These are phyloP conservation scores for Bimastos eiseni DNA, from an alignment of 2,888 invertebrate genomes.

Conservation along the genomic window DNA sequence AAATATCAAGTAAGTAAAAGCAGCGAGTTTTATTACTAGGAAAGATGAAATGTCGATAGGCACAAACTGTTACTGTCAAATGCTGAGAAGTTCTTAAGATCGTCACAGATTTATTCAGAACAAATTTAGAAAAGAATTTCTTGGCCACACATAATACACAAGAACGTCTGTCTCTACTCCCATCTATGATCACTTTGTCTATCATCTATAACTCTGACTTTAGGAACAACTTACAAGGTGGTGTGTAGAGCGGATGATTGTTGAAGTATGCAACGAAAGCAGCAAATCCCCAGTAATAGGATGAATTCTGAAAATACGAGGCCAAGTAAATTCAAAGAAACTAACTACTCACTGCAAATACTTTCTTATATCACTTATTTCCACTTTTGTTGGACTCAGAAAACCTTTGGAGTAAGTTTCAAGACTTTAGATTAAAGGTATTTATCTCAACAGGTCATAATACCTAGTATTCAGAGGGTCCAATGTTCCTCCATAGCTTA, in stretches of 20 bases:
- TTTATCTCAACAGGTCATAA: background rate
- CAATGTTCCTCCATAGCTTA: no score
- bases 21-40: no score
- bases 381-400: background rate
- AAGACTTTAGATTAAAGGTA: background rate
- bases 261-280: constrained; percentile 93
- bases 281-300: constrained; percentile 96
- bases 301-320: constrained; percentile 75
- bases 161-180: background rate
- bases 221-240: constrained; percentile 68
- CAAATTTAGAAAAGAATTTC: no score
- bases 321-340: background rate
- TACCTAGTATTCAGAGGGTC: no score
- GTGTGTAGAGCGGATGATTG: constrained; percentile 91
- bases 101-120: no score
- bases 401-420: background rate
- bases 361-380: background rate
- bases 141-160: no score
- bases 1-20: no score
- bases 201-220: background rate
- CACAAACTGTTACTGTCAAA: no score
- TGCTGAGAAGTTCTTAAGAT: no score
- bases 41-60: no score
- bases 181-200: background rate
- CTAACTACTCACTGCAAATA: background rate